Evolutionary conservation across 1,140 invertebrate genomes (phyloP), one percentile per base, ranked within the genome.

Genomic region (Eumeta japonica): DNA sequence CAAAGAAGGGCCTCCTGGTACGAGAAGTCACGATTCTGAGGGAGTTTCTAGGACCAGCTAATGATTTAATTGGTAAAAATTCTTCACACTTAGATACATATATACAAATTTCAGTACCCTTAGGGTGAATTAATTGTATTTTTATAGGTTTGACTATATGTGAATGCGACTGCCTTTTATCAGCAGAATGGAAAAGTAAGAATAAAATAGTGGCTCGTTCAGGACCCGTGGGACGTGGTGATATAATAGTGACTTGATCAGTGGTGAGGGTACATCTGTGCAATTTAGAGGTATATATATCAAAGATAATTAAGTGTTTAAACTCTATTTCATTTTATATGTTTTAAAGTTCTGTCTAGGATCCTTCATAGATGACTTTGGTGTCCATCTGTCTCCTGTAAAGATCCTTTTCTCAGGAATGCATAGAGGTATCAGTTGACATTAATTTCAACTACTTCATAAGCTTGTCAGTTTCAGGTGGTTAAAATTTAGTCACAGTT

Each of bases 181-280:
- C 94, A 27, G 92, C 93, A 0, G 95, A 98, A 81, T 99, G 97
- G 97, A 94, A 96, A 61, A 95, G 93, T 1, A 81, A 87, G 11
- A 98, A 94, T 53, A 99, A 99, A 80, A 97, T 99, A 45, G 86
- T 97, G 28, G 94, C 94, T 0, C 82, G 95, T 42, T 94, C 94
- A 16, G 94, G 94, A 0, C 85, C 91, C 4, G 95, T 95, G 75
- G 93, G 93, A 3, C 85, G 88, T 46, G 97, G 97, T 0, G 95
- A 99, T 62, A 94, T 99, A 45, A 91, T 98, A 52, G 86, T 87
- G 1, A 99, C 97, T 0, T 78, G 79, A 37, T 88, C 84, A 96
- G 96, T 28, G 96, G 96, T 4, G 79, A 84, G 56, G 97, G 97
- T 11, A 89, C 89, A 10, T 97, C 94, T 12, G 94, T 99, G 3